Conservation (phyloP, 2,888 invertebrate species). For the Pterostichus niger region DNA sequence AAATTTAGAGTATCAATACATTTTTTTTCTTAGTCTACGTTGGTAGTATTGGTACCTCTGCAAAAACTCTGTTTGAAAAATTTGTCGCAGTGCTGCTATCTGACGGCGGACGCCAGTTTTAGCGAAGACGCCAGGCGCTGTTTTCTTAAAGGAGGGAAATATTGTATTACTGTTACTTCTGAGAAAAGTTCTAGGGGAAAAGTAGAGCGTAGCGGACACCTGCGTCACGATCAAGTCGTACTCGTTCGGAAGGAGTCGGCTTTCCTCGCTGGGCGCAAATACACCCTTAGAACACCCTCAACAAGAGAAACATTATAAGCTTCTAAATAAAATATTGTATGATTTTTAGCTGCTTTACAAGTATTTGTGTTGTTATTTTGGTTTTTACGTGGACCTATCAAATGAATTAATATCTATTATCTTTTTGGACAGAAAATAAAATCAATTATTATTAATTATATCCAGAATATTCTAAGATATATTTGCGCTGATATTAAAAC, state of each 20-base stretch:
- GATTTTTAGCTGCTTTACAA: too few species aligned
- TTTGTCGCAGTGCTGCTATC: constrained; percentile 52
- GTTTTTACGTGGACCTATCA: too few species aligned
- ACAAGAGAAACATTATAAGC: too few species aligned
- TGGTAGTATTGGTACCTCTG: neutral
- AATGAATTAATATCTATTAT: too few species aligned
- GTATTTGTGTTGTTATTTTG: too few species aligned
- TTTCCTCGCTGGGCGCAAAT: neutral
- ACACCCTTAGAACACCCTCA: too few species aligned
- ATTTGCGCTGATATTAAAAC: too few species aligned
- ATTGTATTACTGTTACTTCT: constrained; percentile 68
- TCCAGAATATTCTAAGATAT: too few species aligned
- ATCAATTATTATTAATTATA: too few species aligned
- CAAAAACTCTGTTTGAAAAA: constrained; percentile 11
- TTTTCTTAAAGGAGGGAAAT: constrained; percentile 69
- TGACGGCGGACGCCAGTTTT: constrained; percentile 44
- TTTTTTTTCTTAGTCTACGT: neutral
- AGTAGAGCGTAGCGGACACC: constrained; percentile 68
- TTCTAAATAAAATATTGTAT: too few species aligned
- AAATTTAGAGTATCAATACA: neutral
- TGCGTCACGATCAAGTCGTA: constrained; percentile 68
- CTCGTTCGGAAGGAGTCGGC: constrained; percentile 71
- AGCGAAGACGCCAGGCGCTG: constrained; percentile 61
- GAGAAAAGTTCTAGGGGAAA: constrained; percentile 73
- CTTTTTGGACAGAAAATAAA: too few species aligned